Conservation (phyloP, 2,888 invertebrate species). For the Cryptocheilus praepositus region DNA sequence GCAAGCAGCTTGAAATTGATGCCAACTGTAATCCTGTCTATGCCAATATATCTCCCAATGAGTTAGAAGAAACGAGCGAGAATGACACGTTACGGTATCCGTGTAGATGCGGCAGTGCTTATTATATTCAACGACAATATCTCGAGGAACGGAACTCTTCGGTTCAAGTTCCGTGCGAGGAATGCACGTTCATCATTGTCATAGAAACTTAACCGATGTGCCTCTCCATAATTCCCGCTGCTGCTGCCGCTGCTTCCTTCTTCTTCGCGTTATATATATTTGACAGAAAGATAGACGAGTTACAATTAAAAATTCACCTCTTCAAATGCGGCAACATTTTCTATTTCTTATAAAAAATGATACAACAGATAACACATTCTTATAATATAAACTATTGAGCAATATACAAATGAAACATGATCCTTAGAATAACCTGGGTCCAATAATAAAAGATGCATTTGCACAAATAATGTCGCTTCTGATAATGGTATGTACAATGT, state of each 20-base stretch:
- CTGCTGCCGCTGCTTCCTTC: too few relatives aligned
- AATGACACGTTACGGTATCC: constrained; percentile 76
- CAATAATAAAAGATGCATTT: constrained; percentile 70
- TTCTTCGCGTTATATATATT: too few relatives aligned
- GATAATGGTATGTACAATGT: constrained; percentile 11
- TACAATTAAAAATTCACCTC: constrained; percentile 36
- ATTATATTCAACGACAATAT: constrained; percentile 75
- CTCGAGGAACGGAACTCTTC: constrained; percentile 61
- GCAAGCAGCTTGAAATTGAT: constrained; percentile 78
- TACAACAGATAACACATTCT: constrained; percentile 75
- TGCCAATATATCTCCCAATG: constrained; percentile 76
- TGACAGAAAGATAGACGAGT: too few relatives aligned
- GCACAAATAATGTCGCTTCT: constrained; percentile 40
- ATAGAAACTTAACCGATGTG: constrained; percentile 67
- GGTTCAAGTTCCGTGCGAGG: constrained; percentile 78
- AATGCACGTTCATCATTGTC: constrained; percentile 84
- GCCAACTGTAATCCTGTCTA: constrained; percentile 78
- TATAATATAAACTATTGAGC: constrained; percentile 75
- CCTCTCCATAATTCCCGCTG: too few relatives aligned
- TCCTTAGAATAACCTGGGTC: constrained; percentile 66
- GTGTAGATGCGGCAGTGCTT: constrained; percentile 84
- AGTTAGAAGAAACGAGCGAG: constrained; percentile 75
- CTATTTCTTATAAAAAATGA: constrained; percentile 75
- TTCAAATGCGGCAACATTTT: constrained; percentile 74
- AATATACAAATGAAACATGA: constrained; percentile 74